phyloP scores from a whole-genome alignment of 2,113 vertebrate species.

The Syrmaticus mikado region DNA sequence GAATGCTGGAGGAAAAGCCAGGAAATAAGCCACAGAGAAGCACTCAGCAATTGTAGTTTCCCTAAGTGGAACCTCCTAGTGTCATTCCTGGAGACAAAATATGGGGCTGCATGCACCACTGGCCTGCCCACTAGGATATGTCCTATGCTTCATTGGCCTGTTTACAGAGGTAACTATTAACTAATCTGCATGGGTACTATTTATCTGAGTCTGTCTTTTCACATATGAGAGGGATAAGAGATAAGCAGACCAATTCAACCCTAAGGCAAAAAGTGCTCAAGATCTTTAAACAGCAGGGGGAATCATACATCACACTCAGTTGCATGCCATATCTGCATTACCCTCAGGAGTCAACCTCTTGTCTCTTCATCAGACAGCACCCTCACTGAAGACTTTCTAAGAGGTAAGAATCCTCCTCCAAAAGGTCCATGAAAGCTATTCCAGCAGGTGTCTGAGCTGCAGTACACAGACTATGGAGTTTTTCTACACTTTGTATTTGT shows the following conservation, averaged over 20 bases:
- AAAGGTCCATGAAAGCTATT: neutral
- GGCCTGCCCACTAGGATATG: neutral
- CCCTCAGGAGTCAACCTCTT: neutral
- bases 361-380: neutral
- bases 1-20: neutral
- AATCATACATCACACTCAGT: neutral
- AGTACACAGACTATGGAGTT: neutral
- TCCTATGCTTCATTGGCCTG: neutral
- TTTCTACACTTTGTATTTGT: neutral
- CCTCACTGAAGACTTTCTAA: neutral
- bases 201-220: neutral
- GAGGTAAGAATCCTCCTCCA: neutral
- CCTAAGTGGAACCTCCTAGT: neutral
- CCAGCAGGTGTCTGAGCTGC: neutral
- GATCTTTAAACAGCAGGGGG: neutral
- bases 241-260: neutral
- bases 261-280: neutral
- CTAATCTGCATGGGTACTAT: neutral
- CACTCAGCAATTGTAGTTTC: neutral
- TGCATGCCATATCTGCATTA: neutral
- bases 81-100: neutral
- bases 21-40: neutral
- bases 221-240: neutral
- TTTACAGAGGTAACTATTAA: neutral
- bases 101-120: neutral